phyloP scores from a whole-genome alignment of 1,140 invertebrate genomes.

The Drosophila pseudoananassae region DNA sequence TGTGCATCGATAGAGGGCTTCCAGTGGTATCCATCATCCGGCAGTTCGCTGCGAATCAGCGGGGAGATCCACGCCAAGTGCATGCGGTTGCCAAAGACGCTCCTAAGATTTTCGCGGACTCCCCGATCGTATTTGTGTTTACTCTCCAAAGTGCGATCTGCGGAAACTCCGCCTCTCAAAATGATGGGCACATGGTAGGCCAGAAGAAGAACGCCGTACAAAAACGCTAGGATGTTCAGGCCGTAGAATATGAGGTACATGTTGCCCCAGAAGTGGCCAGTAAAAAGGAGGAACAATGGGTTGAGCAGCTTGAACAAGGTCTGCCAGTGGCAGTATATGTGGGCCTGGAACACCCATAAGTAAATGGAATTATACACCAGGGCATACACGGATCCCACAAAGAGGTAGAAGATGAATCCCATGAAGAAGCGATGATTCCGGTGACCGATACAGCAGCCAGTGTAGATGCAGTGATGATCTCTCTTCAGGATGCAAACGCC shows the following conservation, averaged over 20 bases:
- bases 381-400: slow-evolving; percentile 89
- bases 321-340: slow-evolving; percentile 84
- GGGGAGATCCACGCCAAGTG: slow-evolving; percentile 90
- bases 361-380: slow-evolving; percentile 89
- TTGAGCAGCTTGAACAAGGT: slow-evolving; percentile 88
- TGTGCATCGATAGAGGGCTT: slow-evolving; percentile 17
- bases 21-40: slow-evolving; percentile 91
- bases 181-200: slow-evolving; percentile 89
- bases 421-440: slow-evolving; percentile 95
- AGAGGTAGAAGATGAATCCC: slow-evolving; percentile 91
- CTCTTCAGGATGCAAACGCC: slow-evolving; percentile 93
- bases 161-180: slow-evolving; percentile 62
- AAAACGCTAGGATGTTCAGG: slow-evolving; percentile 88
- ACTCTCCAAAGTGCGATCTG: slow-evolving; percentile 48
- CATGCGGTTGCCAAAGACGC: slow-evolving; percentile 91
- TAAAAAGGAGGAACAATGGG: slow-evolving; percentile 87
- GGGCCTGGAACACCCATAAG: slow-evolving; percentile 85
- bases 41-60: slow-evolving; percentile 90
- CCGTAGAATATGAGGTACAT: slow-evolving; percentile 88
- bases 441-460: slow-evolving; percentile 94
- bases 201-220: slow-evolving; percentile 88
- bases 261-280: slow-evolving; percentile 84
- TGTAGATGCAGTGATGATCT: slow-evolving; percentile 97
- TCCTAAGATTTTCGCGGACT: slow-evolving; percentile 88
- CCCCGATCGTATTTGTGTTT: slow-evolving; percentile 87